phyloP scores from a whole-genome alignment of 92 coral and sea anemone genomes.

The Palythoa grandis region DNA sequence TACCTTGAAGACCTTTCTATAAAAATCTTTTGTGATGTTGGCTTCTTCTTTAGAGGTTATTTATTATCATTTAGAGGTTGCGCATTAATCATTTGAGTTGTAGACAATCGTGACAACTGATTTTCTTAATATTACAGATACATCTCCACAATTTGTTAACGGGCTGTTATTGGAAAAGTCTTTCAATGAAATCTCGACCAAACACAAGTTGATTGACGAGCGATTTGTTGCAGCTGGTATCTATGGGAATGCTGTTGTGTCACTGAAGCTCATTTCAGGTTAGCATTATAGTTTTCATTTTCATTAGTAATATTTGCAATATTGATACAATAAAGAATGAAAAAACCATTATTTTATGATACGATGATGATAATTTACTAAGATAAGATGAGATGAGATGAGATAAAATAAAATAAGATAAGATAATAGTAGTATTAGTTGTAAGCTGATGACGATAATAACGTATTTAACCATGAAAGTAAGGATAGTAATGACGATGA shows the following conservation, averaged over 20 bases:
- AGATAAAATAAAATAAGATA: no score
- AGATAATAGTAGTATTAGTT: no score
- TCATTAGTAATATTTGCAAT: slow-evolving; percentile 10
- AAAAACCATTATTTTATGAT: background rate
- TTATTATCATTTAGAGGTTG: no score
- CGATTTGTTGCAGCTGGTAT: slow-evolving; percentile 15
- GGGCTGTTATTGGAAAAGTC: background rate
- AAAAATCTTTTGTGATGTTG: no score
- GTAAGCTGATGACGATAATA: no score
- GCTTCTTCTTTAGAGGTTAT: no score
- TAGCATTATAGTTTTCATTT: background rate
- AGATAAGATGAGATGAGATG: no score
- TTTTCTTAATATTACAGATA: background rate
- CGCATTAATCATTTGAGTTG: no score
- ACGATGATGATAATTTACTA: slow-evolving; percentile 7
- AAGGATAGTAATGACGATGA: background rate
- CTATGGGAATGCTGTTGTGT: slow-evolving; percentile 22
- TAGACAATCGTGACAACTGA: no score
- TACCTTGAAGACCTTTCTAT: no score
- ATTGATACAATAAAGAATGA: slow-evolving; percentile 7
- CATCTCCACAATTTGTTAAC: slow-evolving; percentile 25
- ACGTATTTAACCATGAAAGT: background rate
- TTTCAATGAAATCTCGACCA: background rate
- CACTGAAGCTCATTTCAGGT: slow-evolving; percentile 24
- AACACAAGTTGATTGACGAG: background rate